A percentile compares a stretch with the other conserved stretches of the same genome.
Evolutionary conservation across 2,888 invertebrate genomes (phyloP).

Genomic region (Oscheius sp.): DNA sequence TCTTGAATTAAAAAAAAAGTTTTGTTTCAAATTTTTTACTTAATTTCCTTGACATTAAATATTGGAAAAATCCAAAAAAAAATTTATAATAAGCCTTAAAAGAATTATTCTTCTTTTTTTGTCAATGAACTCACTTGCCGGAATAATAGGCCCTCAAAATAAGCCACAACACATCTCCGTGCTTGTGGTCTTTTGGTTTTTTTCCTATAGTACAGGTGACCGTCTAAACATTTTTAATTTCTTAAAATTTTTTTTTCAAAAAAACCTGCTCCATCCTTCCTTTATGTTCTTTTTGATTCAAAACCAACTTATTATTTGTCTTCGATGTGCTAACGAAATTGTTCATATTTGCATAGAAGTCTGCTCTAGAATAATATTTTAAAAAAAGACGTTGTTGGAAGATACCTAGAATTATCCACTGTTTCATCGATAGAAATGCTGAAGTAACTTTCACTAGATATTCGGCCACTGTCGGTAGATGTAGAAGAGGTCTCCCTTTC

Average conservation of each 20-base stretch:
- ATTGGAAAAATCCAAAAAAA: not conserved
- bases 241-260: not conserved
- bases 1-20: not conserved
- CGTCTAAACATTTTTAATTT: conserved; percentile 37
- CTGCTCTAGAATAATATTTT: not conserved
- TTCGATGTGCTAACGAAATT: conserved; percentile 3
- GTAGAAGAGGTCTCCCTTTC: conserved; percentile 12
- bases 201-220: conserved; percentile 56
- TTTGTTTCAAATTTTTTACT: not conserved
- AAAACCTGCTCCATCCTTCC: conserved; percentile 6
- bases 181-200: conserved; percentile 43
- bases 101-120: not conserved
- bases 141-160: conserved; percentile 59
- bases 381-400: not conserved
- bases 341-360: conserved; percentile 3
- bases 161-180: conserved; percentile 63
- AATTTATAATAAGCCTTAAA: too few relatives aligned
- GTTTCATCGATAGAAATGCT: not conserved
- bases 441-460: not conserved
- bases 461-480: conserved; percentile 9
- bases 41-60: not conserved
- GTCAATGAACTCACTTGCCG: conserved; percentile 36
- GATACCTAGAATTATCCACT: not conserved
- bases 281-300: conserved; percentile 15
- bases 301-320: not conserved